Base-by-base conservation (phyloP, 2,888 invertebrate genomes). In the Acrobasis repandana region DNA sequence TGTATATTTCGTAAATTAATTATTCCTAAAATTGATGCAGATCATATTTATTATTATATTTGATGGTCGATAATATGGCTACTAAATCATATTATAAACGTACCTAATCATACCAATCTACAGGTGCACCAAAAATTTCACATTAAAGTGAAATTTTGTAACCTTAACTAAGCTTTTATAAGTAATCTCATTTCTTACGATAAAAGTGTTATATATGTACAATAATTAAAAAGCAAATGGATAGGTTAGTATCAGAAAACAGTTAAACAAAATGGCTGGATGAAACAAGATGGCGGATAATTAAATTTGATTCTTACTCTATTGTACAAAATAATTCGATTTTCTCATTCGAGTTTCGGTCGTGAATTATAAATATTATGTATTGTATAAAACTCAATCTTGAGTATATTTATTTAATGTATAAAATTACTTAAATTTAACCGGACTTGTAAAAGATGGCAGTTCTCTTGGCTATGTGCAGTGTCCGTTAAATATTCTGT, bases 31-130 rank as follows among this genome's bases (percentile, higher is more conserved):
- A 70, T 69, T 74, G 69, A 72, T 73, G 72, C 75, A 80, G 75
- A 79, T 80, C 75, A 68, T 73, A 62, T 43, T 43, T 5, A 43
- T 43, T 43, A 43, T 66, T 49, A 63, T 70, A 65, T 67, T 71
- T 71, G 77, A 73, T 71, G 69, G 75, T 80, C 75, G 78, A 80
- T 83, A 84, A 83, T 87, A 86, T 87, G 86, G 86, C 86, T 86
- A 83, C 79, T 71, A 73, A 74, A 77, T 67, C 49, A 58, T 58
- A 58, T 43, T 50, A 58, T 50, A n/a, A 38, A 51, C 38, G 20
- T 58, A 58, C 36, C 20, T 56, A 46, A 43, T 38, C 15, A 11
- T 48, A 6, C 15, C 11, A 47, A 34, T 34, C 15, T 51, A 18
- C 68, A 69, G 64, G 82, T 83, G 83, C 82, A 81, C 79, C 80